phyloP scores from a whole-genome alignment of 2,888 invertebrate species.

The Lasioglossum malachurum region DNA sequence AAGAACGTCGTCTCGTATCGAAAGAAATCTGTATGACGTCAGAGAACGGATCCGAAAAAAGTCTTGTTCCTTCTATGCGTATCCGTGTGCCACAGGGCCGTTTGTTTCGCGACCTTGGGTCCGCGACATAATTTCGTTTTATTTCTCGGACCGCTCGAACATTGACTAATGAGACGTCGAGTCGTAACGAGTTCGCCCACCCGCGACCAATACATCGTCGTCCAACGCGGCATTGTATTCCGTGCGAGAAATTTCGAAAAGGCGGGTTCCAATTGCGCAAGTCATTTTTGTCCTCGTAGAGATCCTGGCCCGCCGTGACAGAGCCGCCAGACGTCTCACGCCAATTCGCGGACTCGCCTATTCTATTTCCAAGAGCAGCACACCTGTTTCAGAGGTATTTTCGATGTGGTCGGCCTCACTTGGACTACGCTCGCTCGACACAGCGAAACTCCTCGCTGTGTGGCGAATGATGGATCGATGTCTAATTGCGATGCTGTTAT shows the following conservation, averaged over 20 bases:
- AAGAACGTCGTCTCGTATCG: too few relatives aligned
- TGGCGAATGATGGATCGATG: not conserved
- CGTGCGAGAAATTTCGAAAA: conserved; percentile 36
- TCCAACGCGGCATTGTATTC: conserved; percentile 13
- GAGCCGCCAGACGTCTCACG: conserved; percentile 68
- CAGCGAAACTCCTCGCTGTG: not conserved
- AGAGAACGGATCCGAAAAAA: not conserved
- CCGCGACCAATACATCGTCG: conserved; percentile 29
- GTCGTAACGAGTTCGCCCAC: conserved; percentile 60
- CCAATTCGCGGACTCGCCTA: conserved; percentile 71
- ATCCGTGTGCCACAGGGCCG: not conserved
- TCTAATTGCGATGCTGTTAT: not conserved
- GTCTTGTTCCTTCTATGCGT: not conserved
- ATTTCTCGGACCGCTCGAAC: conserved; percentile 30
- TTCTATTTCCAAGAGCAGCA: conserved; percentile 76
- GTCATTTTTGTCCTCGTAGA: conserved; percentile 32
- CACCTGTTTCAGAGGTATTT: conserved; percentile 78
- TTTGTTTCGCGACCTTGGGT: conserved; percentile 39
- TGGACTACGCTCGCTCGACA: not conserved
- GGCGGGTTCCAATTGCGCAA: conserved; percentile 29
- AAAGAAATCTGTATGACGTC: too few relatives aligned
- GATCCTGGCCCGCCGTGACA: conserved; percentile 51
- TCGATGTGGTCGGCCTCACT: not conserved
- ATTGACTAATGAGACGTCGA: conserved; percentile 57
- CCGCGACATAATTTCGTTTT: conserved; percentile 45